Evolutionary conservation across 2,113 vertebrate species (phyloP).

Genomic region (Eleginops maclovinus): DNA sequence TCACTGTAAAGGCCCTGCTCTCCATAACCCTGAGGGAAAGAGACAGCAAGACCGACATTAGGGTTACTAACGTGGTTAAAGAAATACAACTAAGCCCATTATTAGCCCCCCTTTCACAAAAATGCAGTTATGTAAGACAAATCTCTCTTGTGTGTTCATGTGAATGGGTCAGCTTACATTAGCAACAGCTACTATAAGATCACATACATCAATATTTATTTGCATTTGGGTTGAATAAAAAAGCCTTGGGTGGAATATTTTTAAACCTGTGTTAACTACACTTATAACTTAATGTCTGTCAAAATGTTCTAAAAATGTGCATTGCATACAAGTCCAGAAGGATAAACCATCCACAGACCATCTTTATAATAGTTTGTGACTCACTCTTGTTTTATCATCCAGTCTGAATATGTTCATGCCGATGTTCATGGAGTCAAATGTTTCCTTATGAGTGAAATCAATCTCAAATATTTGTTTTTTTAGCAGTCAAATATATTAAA

Average conservation of each 20-base stretch:
- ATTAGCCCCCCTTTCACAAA: neutral
- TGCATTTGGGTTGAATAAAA: neutral
- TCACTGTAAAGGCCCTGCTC: slow-evolving; percentile 89
- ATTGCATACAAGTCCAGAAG: neutral
- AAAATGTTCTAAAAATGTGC: neutral
- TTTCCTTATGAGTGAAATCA: neutral
- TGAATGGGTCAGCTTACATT: neutral
- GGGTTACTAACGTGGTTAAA: slow-evolving; percentile 1
- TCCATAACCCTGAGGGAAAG: slow-evolving; percentile 84
- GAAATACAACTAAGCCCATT: slow-evolving; percentile 4
- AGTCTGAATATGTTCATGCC: neutral
- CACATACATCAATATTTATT: neutral
- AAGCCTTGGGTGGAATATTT: too few species aligned
- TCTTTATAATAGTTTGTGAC: neutral
- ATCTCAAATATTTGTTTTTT: neutral
- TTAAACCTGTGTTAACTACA: too few species aligned
- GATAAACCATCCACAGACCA: neutral
- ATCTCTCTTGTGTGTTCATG: neutral
- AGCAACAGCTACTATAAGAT: neutral
- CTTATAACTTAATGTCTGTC: neutral
- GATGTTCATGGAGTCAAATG: neutral
- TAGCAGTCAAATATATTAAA: neutral
- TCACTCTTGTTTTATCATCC: neutral
- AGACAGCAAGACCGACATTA: slow-evolving; percentile 19
- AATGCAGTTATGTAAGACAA: slow-evolving; percentile 17